Conservation (phyloP, 2,797 vertebrate genomes). For the Podarcis lilfordi region DNA sequence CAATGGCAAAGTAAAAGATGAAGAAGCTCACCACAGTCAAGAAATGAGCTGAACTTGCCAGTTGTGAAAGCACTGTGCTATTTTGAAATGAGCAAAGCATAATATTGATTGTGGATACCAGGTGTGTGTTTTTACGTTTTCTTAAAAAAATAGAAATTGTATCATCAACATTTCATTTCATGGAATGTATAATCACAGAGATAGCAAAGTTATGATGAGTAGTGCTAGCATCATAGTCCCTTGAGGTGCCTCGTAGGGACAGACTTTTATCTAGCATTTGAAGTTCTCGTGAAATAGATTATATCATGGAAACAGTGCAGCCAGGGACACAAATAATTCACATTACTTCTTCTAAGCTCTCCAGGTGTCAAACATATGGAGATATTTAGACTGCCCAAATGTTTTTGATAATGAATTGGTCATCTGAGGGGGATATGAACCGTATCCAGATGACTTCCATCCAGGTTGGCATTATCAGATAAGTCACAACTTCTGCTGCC, state of each 20-base stretch:
- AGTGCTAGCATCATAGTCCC: constrained; percentile 52
- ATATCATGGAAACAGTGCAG: constrained; percentile 68
- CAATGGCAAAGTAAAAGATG: constrained; percentile 58
- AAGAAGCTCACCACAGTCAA: constrained; percentile 71
- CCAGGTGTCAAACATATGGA: constrained; percentile 67
- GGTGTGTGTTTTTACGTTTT: constrained; percentile 54
- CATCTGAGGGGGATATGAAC: not conserved
- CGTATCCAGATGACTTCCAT: not conserved
- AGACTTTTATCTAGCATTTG: constrained; percentile 64
- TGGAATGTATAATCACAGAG: constrained; percentile 52
- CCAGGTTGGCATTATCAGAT: not conserved
- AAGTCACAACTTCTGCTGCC: not conserved
- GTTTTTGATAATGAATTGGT: not conserved
- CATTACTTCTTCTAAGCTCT: constrained; percentile 68
- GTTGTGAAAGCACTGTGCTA: constrained; percentile 61
- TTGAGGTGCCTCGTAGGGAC: constrained; percentile 66
- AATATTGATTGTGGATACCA: constrained; percentile 70
- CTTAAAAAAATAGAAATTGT: constrained; percentile 44
- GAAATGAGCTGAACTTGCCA: constrained; percentile 70
- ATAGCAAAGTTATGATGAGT: constrained; percentile 66
- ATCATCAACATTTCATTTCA: constrained; percentile 65
- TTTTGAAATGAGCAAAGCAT: constrained; percentile 64
- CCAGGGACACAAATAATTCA: constrained; percentile 59
- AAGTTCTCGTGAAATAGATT: constrained; percentile 66
- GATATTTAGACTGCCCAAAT: not conserved